Evolutionary conservation across 1,140 invertebrate genomes (phyloP), one percentile per base, ranked within the genome.

Genomic region (Papilio polytes): DNA sequence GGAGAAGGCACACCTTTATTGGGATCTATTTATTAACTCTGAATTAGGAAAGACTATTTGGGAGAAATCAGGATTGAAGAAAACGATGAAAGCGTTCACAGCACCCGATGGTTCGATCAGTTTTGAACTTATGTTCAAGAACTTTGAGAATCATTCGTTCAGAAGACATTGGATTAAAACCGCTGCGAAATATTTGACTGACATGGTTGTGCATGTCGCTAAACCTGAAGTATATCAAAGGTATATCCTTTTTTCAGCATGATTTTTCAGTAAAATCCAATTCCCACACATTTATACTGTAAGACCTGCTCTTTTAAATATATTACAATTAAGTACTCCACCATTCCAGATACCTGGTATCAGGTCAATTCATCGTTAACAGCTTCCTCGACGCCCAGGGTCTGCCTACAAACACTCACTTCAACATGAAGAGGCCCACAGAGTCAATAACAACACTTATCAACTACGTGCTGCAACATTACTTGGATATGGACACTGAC

Each of bases 1-100:
- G 53, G 97, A 97, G 85, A 97, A 97, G 78, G 84, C 96, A 1
- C 97, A 98, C 86, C 91, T 97, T 1, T 96, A 97, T 85, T 98
- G 97, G 96, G 97, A 98, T 82, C 96, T 97, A 70, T 98, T 98
- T 87, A 96, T 97, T 7, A 97, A 97, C 88, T 98, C 97, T 0
- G 97, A 98, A 83, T 91, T 98, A 0, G 97, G 97, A 0, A 96
- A 96, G 84, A 96, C 96, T 0, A 86, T 98, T 2, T 97, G 97
- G 96, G 96, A 97, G 80, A 97, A 96, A 70, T 96, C 97, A 8
- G 97, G 97, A 0, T 91, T 97, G 1, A 96, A 96, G 59, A 95
- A 96, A 56, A 96, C 97, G 0, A 89, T 91, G 72, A 95, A 95
- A 81, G 86, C 92, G 0, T 97, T 97, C 84, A 94, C 96, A 8